phyloP scores from a whole-genome alignment of 2,797 vertebrate species.

The Hemibagrus guttatus region DNA sequence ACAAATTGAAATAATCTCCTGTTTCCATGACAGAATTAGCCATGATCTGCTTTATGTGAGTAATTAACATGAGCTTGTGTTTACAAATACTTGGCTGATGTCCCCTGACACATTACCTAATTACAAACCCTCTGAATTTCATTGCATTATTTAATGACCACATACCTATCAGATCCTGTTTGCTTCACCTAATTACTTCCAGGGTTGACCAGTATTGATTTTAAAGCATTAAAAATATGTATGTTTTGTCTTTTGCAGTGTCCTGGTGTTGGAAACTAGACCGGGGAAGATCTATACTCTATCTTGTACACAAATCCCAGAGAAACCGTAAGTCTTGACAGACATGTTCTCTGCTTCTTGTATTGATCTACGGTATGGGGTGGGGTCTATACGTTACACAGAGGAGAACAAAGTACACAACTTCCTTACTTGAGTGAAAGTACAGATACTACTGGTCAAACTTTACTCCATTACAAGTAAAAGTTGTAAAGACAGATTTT shows the following conservation, averaged over 20 bases:
- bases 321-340: not conserved
- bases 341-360: not conserved
- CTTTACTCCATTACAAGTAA: too few species aligned
- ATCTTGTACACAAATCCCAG: slow-evolving; percentile 49
- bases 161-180: slow-evolving; percentile 3
- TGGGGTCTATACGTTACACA: not conserved
- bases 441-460: too few species aligned
- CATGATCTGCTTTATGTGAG: slow-evolving; percentile 40
- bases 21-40: slow-evolving; percentile 38
- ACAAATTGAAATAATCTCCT: slow-evolving; percentile 35
- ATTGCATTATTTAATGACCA: slow-evolving; percentile 24
- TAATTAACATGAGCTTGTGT: slow-evolving; percentile 31
- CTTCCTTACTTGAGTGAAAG: too few species aligned
- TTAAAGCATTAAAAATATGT: not conserved
- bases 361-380: slow-evolving; percentile 2
- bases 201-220: not conserved
- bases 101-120: slow-evolving; percentile 23
- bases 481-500: too few species aligned
- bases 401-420: too few species aligned
- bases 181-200: slow-evolving; percentile 31
- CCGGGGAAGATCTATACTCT: slow-evolving; percentile 52
- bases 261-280: slow-evolving; percentile 53
- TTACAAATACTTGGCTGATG: slow-evolving; percentile 36
- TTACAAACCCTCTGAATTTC: slow-evolving; percentile 28
- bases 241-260: slow-evolving; percentile 21